A percentile compares a stretch with the other conserved stretches of the same genome.
These are phyloP conservation scores for Coregonus ussuriensis DNA, from an alignment of 2,797 vertebrate species.

Conservation along the genomic window DNA sequence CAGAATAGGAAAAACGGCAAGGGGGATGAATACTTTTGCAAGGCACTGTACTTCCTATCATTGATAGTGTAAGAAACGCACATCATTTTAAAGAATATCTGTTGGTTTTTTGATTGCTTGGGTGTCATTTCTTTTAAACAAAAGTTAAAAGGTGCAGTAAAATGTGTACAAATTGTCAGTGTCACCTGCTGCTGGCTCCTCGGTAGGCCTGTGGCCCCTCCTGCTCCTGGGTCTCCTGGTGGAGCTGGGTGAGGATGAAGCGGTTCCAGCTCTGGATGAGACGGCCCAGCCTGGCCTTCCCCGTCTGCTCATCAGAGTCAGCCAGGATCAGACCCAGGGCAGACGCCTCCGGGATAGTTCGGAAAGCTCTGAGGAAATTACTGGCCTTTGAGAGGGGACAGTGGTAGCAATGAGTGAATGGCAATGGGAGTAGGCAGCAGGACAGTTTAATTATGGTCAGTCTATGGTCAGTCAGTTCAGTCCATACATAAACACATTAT, in stretches of 20 bases:
- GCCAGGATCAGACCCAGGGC: slow-evolving; percentile 94
- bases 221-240: slow-evolving; percentile 97
- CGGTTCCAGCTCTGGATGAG: slow-evolving; percentile 99
- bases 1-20: too few species aligned
- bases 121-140: too few species aligned
- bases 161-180: too few species aligned
- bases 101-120: too few species aligned
- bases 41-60: not conserved
- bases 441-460: too few species aligned
- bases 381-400: slow-evolving; percentile 79
- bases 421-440: too few species aligned
- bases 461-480: too few species aligned
- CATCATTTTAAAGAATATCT: too few species aligned
- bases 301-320: slow-evolving; percentile 95
- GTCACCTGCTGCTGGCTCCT: slow-evolving; percentile 87
- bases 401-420: not conserved
- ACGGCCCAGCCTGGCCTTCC: slow-evolving; percentile 90
- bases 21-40: too few species aligned
- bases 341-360: slow-evolving; percentile 95
- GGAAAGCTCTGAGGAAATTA: slow-evolving; percentile 95
- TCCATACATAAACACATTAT: too few species aligned
- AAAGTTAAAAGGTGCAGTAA: too few species aligned
- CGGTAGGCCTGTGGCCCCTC: slow-evolving; percentile 95
- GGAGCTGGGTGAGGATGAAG: slow-evolving; percentile 96
- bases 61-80: not conserved